A percentile compares a stretch with the other conserved stretches of the same genome.
phyloP scores from a whole-genome alignment of 2,797 vertebrate species.

The Halcyon leucocephala region DNA sequence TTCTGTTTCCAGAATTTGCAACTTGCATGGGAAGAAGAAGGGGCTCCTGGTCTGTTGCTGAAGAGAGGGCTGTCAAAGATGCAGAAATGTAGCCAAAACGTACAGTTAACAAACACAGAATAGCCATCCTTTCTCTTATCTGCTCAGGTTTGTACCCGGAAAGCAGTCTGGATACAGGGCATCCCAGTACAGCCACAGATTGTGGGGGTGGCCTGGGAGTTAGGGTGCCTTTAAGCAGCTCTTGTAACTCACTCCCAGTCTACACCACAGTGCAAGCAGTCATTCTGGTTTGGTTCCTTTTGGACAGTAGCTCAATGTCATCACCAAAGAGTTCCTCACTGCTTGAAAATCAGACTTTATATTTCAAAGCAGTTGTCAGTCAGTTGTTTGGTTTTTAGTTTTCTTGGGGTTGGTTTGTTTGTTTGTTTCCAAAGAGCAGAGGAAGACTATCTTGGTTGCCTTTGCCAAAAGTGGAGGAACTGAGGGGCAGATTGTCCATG shows the following conservation, averaged over 20 bases:
- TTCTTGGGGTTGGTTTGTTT: too few species aligned
- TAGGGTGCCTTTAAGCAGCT: background rate
- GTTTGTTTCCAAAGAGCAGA: background rate
- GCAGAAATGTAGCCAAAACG: background rate
- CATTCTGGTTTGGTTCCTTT: background rate
- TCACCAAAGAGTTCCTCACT: background rate
- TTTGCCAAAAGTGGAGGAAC: background rate
- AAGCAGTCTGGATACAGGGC: background rate
- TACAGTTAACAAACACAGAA: background rate
- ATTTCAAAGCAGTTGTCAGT: background rate
- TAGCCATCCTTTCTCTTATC: background rate
- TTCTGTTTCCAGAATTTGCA: background rate
- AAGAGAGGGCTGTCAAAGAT: background rate
- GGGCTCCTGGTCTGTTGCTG: background rate
- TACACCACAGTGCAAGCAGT: background rate
- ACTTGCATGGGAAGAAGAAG: background rate
- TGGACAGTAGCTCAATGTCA: background rate
- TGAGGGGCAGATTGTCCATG: background rate
- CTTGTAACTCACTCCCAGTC: background rate
- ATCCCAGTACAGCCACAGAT: background rate
- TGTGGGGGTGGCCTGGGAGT: accelerated
- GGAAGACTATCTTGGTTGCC: background rate
- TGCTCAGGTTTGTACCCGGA: background rate
- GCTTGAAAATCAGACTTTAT: background rate
- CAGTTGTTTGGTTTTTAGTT: background rate